Base-by-base conservation (phyloP, 2,113 vertebrate genomes). In the Odocoileus hemionus region DNA sequence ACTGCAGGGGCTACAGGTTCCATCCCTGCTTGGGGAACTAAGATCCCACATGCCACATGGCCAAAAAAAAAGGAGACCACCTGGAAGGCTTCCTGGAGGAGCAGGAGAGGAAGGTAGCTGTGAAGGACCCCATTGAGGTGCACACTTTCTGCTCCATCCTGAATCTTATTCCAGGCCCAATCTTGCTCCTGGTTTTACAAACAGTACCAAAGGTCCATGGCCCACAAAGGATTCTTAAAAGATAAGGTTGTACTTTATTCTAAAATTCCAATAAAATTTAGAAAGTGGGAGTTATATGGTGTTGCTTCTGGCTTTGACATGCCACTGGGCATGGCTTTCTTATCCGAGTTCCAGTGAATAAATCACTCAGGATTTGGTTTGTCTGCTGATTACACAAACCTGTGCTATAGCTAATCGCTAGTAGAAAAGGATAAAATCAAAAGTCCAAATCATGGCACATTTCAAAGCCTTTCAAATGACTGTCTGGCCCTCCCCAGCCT, bases 351-450 rank as follows among this genome's bases (percentile, higher is more conserved):
- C 57, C 21, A 95, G 91, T 94, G 96, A 98, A 91, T 82, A 96
- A 11, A 83, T 95, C 96, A 92, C 89, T 92, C 89, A 74, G 70
- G 95, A 94, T 80, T 92, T 55, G 88, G 92, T 45, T 86, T 88
- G 57, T 84, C 91, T 94, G 95, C 85, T 96, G 97, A 98, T 98
- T 96, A 96, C 89, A 98, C 83, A 86, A 96, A 96, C 92, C 64
- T 76, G 84, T 92, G 55, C 82, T 58, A 19, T 30, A 28, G 52
- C 91, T 87, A 86, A 60, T 78, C 86, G 28, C 0, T 25, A 90
- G 47, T 25, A 95, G 96, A 96, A 92, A 94, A 96, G 95, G 94
- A 92, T 58, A 92, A 92, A 79, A 97, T 67, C 94, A 5, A 1
- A 96, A 96, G 87, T 89, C 45, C 58, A 80, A 12, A 54, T 52